These are phyloP conservation scores for Corythucha ciliata DNA, from an alignment of 2,888 invertebrate species.

Conservation along the genomic window DNA sequence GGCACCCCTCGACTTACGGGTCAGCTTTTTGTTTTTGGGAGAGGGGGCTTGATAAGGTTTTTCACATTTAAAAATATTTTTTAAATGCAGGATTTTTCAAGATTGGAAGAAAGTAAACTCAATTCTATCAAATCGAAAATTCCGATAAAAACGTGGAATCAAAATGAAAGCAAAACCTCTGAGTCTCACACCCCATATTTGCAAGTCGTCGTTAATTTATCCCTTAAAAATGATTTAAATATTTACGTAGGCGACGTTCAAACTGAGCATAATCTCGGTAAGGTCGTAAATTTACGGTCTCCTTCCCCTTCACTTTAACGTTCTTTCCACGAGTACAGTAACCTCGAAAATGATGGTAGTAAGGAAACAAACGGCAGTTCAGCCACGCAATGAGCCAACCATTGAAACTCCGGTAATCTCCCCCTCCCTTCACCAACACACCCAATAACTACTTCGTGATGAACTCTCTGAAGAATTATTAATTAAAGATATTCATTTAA, in stretches of 20 bases:
- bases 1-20: constrained; percentile 24
- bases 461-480: background rate
- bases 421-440: no score
- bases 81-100: constrained; percentile 21
- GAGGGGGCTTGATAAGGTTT: background rate
- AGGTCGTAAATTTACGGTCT: no score
- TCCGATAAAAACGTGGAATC: constrained; percentile 13
- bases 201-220: constrained; percentile 17
- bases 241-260: no score
- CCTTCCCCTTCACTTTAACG: no score
- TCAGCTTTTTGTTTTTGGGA: constrained; percentile 7
- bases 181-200: constrained; percentile 19
- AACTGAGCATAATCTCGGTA: no score
- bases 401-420: no score
- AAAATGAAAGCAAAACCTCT: constrained; percentile 7
- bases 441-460: no score
- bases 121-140: constrained; percentile 20
- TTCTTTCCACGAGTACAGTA: no score
- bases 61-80: background rate
- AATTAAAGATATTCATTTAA: background rate
- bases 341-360: no score
- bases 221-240: constrained; percentile 16
- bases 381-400: no score
- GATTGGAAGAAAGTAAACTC: constrained; percentile 20
- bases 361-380: no score